Conservation (phyloP, 2,888 invertebrate genomes). For the Prosopocoilus inquinatus region DNA sequence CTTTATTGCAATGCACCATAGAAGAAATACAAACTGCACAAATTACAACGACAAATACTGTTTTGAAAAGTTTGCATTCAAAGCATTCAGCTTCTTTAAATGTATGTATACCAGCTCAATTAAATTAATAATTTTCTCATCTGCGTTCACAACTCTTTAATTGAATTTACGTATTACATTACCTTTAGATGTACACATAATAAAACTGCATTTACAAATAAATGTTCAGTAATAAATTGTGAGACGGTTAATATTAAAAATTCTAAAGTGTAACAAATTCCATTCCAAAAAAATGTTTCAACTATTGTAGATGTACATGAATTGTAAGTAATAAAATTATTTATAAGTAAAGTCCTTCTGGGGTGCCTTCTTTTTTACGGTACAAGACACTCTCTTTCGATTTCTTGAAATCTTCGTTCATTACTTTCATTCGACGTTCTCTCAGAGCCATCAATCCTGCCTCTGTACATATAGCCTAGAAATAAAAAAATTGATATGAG, state of each 20-base stretch:
- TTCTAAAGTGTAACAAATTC: slow-evolving; percentile 7
- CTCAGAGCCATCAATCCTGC: slow-evolving; percentile 97
- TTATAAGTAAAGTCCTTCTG: slow-evolving; percentile 97
- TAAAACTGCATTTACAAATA: slow-evolving; percentile 7
- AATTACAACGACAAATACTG: slow-evolving; percentile 31
- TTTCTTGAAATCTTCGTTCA: slow-evolving; percentile 98
- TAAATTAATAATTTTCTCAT: too few species aligned
- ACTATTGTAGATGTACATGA: background rate
- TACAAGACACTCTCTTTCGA: slow-evolving; percentile 99
- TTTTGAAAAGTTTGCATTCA: slow-evolving; percentile 33
- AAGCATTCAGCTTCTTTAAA: slow-evolving; percentile 20
- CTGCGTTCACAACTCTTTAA: too few species aligned
- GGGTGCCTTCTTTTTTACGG: slow-evolving; percentile 98
- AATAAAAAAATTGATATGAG: slow-evolving; percentile 23
- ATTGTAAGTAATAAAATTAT: slow-evolving; percentile 7
- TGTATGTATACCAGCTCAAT: background rate
- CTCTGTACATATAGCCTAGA: slow-evolving; percentile 97
- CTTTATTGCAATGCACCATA: slow-evolving; percentile 27
- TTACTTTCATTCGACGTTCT: slow-evolving; percentile 99
- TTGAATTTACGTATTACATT: too few species aligned
- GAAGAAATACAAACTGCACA: slow-evolving; percentile 38
- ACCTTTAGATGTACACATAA: background rate
- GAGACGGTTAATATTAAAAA: slow-evolving; percentile 8
- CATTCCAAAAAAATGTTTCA: slow-evolving; percentile 1
- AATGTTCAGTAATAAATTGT: slow-evolving; percentile 18